A percentile compares a stretch with the other conserved stretches of the same genome.
Evolutionary conservation across 2,797 vertebrate genomes (phyloP).

Genomic region (Rhynchonycteris naso): DNA sequence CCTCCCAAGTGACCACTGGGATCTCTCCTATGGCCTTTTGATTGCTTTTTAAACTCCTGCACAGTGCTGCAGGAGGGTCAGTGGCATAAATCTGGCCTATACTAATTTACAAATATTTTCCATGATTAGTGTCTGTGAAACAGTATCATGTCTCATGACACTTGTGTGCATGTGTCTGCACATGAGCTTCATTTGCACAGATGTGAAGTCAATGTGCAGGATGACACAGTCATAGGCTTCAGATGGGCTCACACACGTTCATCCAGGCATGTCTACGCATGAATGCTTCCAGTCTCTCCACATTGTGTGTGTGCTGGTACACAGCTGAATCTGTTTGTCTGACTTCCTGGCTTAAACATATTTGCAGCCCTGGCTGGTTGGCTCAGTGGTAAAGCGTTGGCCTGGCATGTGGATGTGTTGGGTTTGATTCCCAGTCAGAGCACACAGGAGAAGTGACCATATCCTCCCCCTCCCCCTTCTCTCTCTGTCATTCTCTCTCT

Average conservation of each 20-base stretch:
- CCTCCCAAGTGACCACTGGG: neutral
- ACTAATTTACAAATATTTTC: neutral
- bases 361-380: too few relatives aligned
- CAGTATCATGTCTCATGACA: neutral
- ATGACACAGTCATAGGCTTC: neutral
- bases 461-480: too few relatives aligned
- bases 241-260: rapidly evolving
- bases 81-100: neutral
- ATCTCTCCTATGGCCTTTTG: neutral
- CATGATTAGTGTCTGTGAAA: neutral
- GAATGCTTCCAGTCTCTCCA: neutral
- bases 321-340: neutral
- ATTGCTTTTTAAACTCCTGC: neutral
- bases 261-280: neutral
- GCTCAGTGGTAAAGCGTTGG: too few relatives aligned
- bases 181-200: neutral
- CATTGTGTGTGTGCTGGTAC: neutral
- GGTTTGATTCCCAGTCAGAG: too few relatives aligned
- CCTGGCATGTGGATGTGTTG: too few relatives aligned
- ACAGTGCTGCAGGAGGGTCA: neutral
- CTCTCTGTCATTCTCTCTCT: too few relatives aligned
- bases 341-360: neutral
- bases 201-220: neutral
- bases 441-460: too few relatives aligned
- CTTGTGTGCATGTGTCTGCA: neutral